Evolutionary conservation across 2,888 invertebrate species (phyloP).

Genomic region (Pristionchus arcanus): DNA sequence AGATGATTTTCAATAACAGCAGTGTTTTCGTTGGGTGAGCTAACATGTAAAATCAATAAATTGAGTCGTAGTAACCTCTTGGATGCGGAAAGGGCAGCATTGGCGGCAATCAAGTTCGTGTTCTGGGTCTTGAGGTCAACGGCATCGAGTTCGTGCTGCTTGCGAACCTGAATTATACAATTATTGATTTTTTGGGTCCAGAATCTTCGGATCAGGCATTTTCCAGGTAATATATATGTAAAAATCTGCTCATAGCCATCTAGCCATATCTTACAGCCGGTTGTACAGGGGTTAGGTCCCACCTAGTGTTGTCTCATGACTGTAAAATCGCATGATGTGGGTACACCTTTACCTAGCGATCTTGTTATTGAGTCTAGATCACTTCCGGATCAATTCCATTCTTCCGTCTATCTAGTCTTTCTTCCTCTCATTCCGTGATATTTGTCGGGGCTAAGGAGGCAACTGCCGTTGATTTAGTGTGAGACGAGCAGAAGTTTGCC

Average conservation of each 20-base stretch:
- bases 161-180: slow-evolving; percentile 62
- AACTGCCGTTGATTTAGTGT: slow-evolving; percentile 50
- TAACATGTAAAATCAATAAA: not conserved
- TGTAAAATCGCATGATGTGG: too few relatives aligned
- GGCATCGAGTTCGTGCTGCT: slow-evolving; percentile 85
- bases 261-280: too few relatives aligned
- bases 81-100: slow-evolving; percentile 91
- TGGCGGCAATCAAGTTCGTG: slow-evolving; percentile 95
- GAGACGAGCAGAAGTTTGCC: slow-evolving; percentile 25
- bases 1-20: not conserved
- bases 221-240: not conserved
- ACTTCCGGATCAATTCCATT: not conserved
- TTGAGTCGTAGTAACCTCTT: slow-evolving; percentile 84
- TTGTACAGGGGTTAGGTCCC: too few relatives aligned
- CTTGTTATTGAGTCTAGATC: not conserved
- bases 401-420: slow-evolving; percentile 5
- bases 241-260: too few relatives aligned
- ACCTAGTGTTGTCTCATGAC: too few relatives aligned
- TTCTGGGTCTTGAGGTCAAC: slow-evolving; percentile 86
- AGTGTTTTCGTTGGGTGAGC: too few relatives aligned
- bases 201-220: not conserved
- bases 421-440: slow-evolving; percentile 39
- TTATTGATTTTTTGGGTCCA: not conserved
- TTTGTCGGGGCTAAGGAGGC: slow-evolving; percentile 10
- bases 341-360: not conserved